Base-by-base conservation (phyloP, 2,888 invertebrate genomes). In the Leucania comma region DNA sequence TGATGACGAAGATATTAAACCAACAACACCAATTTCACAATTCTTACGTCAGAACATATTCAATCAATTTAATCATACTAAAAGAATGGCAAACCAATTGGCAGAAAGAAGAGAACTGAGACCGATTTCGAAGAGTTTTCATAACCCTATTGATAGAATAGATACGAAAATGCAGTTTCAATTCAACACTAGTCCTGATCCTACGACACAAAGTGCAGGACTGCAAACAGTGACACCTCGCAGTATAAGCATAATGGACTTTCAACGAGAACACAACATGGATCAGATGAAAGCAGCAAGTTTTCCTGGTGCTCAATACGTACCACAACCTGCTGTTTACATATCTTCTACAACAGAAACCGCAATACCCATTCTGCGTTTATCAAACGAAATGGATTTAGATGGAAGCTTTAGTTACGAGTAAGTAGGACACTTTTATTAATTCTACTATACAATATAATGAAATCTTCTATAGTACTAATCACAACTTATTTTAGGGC, bases 381-480 rank as follows among this genome's bases (percentile, higher is more conserved):
- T 96, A 69, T 95, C 96, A 42, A 96, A 95, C 81, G 96, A 96
- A 90, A 96, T 96, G 94, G 96, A 96, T 87, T 92, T 96, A 74
- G 96, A 96, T 87, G 96, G 96, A 73, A 96, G 96, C 80, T 96
- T 96, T 81, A 96, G 96, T 83, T 96, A 96, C 71, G 96, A 96
- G 96, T 96, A 90, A 93, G 96, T 94, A 32, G 3, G 10, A 38
- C 3, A 22, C 0, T 9, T 26, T 24, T 1, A 56, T 35, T 12
- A 26, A 24, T n/a, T 48, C 5, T 3, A 68, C 1, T 32, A 22
- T 17, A 10, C 24, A 26, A 14, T 26, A 1, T 20, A 42, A 22
- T 12, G 56, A 42, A 10, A 17, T 24, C 17, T 29, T 51, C 6
- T 12, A 22, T n/a, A 53, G 10, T 32, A 72, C 53, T 66, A 79